phyloP scores from a whole-genome alignment of 2,888 invertebrate species.

The Pteria penguin region DNA sequence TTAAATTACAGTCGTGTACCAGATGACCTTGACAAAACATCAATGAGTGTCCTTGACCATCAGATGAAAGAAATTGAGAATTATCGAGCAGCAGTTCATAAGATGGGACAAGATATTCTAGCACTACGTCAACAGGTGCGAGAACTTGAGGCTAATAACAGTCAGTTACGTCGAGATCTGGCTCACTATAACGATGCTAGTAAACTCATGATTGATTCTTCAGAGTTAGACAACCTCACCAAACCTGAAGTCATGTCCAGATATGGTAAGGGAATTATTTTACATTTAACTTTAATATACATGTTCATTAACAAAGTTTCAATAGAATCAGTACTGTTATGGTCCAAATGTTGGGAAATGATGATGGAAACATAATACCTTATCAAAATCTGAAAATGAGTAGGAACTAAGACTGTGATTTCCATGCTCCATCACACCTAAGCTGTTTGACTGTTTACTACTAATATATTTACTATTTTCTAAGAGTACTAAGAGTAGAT shows the following conservation, averaged over 20 bases:
- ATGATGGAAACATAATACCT: background rate
- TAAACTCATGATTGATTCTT: conserved; percentile 72
- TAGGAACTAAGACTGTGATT: too few relatives aligned
- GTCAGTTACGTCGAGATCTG: conserved; percentile 68
- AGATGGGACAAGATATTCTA: conserved; percentile 78
- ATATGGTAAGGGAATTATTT: conserved; percentile 77
- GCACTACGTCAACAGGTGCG: conserved; percentile 67
- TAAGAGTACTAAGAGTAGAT: too few relatives aligned
- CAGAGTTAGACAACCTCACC: conserved; percentile 73
- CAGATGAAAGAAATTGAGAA: conserved; percentile 75
- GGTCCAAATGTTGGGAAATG: background rate
- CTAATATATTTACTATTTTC: too few relatives aligned
- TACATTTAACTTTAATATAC: background rate
- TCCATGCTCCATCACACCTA: too few relatives aligned
- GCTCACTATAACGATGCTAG: conserved; percentile 73
- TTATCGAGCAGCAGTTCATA: conserved; percentile 74
- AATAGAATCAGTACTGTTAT: background rate
- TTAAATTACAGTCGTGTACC: conserved; percentile 43
- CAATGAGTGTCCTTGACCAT: conserved; percentile 70
- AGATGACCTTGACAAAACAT: conserved; percentile 59
- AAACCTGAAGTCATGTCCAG: conserved; percentile 74
- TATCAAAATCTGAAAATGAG: too few relatives aligned
- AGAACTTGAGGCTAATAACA: conserved; percentile 71
- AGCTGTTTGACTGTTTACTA: too few relatives aligned
- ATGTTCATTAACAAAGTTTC: too few relatives aligned